A percentile compares a stretch with the other conserved stretches of the same genome.
Conservation (phyloP, 2,113 vertebrate species). For the Lonchura striata region DNA sequence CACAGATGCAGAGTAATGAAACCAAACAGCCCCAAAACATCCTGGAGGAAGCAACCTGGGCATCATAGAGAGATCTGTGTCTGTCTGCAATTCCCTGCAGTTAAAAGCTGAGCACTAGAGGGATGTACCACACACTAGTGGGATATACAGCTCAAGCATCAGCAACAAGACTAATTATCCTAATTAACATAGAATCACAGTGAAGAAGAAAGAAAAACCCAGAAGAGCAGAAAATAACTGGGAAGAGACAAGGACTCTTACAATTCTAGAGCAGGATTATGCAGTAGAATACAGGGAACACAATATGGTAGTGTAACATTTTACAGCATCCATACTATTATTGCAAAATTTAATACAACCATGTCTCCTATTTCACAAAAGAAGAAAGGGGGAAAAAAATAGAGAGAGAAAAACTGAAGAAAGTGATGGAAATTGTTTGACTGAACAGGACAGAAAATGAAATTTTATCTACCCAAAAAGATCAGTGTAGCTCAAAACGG, state of each 20-base stretch:
- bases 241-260: neutral
- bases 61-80: neutral
- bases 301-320: neutral
- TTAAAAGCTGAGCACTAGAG: neutral
- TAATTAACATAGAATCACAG: neutral
- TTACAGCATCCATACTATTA: neutral
- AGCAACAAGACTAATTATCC: neutral
- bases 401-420: neutral
- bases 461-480: neutral
- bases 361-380: neutral
- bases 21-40: neutral
- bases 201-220: neutral
- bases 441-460: neutral
- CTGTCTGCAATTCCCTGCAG: neutral
- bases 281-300: neutral
- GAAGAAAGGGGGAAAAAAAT: fast-evolving
- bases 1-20: neutral
- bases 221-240: neutral
- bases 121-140: neutral
- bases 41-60: neutral
- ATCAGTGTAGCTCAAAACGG: neutral
- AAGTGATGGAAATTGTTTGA: neutral
- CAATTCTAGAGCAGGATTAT: neutral
- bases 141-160: neutral
- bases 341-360: neutral